Evolutionary conservation across 64 coral and sea anemone species (phyloP).

Genomic region (Montipora foliosa): DNA sequence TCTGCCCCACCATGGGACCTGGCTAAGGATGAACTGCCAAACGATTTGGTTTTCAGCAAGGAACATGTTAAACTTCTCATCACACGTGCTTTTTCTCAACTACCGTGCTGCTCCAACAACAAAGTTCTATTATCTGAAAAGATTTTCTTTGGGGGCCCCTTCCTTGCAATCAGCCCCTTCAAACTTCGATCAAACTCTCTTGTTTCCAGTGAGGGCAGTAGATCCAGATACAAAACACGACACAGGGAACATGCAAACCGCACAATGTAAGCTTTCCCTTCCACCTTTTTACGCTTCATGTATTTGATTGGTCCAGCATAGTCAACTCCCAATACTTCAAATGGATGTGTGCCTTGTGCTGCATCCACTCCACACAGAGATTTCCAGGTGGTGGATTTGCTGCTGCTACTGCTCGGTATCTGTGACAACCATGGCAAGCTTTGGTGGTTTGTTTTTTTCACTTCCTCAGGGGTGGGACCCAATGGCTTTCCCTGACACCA

Average conservation of each 20-base stretch:
- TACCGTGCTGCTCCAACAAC: neutral
- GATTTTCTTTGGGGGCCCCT: neutral
- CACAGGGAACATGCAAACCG: slow-evolving; percentile 12
- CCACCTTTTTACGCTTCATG: too few species aligned
- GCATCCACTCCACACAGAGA: too few species aligned
- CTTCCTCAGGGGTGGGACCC: neutral
- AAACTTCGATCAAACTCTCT: slow-evolving; percentile 8
- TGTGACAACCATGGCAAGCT: too few species aligned
- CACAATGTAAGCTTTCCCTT: neutral
- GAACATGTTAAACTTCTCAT: neutral
- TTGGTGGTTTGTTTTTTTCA: too few species aligned
- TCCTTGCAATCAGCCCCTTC: neutral
- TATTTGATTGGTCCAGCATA: neutral
- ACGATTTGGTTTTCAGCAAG: neutral
- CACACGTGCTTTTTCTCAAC: neutral
- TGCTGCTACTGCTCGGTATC: too few species aligned
- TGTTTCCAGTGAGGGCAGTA: slow-evolving; percentile 18
- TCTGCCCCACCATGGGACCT: neutral
- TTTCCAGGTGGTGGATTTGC: too few species aligned
- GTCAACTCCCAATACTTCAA: neutral
- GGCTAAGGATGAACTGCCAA: neutral
- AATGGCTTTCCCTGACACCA: neutral
- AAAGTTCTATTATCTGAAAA: neutral
- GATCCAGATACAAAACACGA: neutral
- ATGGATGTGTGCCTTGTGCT: neutral